phyloP scores from a whole-genome alignment of 2,888 invertebrate genomes.

The Cremastobaeus sp. region DNA sequence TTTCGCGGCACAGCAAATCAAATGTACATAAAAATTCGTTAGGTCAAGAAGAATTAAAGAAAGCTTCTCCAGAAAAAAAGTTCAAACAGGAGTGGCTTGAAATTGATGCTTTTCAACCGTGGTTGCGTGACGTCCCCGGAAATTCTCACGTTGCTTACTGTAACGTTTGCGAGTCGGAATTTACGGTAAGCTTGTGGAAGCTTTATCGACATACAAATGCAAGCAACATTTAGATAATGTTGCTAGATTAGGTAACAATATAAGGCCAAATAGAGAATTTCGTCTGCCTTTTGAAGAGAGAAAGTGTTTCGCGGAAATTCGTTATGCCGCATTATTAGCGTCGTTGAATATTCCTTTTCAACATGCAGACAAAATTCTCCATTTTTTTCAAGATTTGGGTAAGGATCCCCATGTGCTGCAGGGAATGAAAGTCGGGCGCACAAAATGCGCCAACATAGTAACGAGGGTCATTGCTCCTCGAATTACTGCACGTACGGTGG shows the following conservation, averaged over 20 bases:
- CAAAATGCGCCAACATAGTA: not conserved
- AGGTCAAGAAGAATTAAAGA: too few species aligned
- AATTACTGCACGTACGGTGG: not conserved
- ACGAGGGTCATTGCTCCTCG: not conserved
- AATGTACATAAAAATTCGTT: too few species aligned
- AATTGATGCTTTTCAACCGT: not conserved
- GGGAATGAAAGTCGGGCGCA: not conserved
- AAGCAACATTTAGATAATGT: too few species aligned
- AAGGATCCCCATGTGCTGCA: not conserved
- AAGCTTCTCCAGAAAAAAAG: too few species aligned
- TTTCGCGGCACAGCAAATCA: too few species aligned
- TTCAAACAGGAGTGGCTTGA: not conserved
- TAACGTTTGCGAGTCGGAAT: not conserved
- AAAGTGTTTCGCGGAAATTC: not conserved
- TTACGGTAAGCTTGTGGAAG: not conserved
- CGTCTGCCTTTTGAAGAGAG: not conserved
- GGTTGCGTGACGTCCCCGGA: not conserved
- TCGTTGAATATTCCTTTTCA: not conserved
- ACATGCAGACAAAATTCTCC: not conserved
- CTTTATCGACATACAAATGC: not conserved
- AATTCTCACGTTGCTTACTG: not conserved
- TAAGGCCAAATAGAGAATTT: too few species aligned
- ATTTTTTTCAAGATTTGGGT: not conserved
- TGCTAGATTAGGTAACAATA: too few species aligned
- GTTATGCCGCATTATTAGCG: not conserved